Base-by-base conservation (phyloP, 2,113 vertebrate genomes). In the Rhipidura dahli region DNA sequence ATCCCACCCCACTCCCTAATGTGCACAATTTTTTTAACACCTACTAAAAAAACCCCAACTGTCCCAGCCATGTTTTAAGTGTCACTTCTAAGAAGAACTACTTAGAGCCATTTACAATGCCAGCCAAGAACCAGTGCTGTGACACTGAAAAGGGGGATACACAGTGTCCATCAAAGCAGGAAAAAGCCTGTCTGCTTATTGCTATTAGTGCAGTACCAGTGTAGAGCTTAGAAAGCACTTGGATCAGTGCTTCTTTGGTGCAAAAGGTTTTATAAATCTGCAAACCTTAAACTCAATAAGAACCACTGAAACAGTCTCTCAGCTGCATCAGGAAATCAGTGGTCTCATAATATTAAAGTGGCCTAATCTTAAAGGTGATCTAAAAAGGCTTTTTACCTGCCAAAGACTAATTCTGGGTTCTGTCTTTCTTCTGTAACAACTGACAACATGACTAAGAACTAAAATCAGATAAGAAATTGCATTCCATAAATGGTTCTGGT, bases 341-440 rank as follows among this genome's bases (percentile, higher is more conserved):
- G 76, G 44, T 81, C 90, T 77, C 61, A 39, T 72, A 90, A 92
- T 90, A 90, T 44, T 64, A 92, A 73, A 60, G 85, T 42, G 53
- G 75, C 40, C 89, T 96, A 96, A 97, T 96, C 95, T 95, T 86
- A 88, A 93, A 96, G 82, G 92, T 96, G 93, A 95, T 96, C 94
- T 95, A 68, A 88, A 96, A 92, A 89, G 65, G 79, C 94, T 93
- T 96, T 97, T 97, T 96, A 96, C 94, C 87, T 96, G 94, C 85
- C 93, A 95, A 86, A 66, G 53, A 50, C 76, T 86, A 90, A 90
- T 85, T 96, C 90, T 86, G 90, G 90, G 70, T 83, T 94, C 95
- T 97, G 93, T 90, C 94, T 96, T 88, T 80, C 92, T 81, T 96
- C 90, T 94, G 53, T 47, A 95, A 92, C 90, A 94, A 86, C 92